Conservation (phyloP, 2,888 invertebrate genomes). For the Sericinus montela region DNA sequence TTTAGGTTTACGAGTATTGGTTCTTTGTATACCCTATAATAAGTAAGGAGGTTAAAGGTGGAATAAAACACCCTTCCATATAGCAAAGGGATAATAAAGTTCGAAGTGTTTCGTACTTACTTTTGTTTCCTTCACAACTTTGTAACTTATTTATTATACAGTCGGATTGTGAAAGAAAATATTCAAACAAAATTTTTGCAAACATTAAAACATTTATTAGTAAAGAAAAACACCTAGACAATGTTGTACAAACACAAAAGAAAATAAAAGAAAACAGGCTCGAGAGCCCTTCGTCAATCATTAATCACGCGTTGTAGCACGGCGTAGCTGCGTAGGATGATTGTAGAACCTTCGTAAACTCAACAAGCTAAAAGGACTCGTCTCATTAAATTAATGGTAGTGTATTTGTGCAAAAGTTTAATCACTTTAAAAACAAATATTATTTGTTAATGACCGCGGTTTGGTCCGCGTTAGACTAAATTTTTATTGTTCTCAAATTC, state of each 20-base stretch:
- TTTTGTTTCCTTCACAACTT: too few species aligned
- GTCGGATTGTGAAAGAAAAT: too few species aligned
- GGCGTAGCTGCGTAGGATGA: conserved; percentile 18
- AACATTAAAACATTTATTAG: background rate
- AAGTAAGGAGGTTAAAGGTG: background rate
- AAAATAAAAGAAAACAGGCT: background rate
- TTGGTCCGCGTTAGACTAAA: too few species aligned
- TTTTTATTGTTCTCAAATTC: too few species aligned
- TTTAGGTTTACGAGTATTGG: conserved; percentile 9
- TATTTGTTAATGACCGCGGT: too few species aligned
- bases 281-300: background rate
- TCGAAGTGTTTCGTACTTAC: too few species aligned
- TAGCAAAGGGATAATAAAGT: too few species aligned
- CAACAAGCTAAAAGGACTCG: conserved; percentile 9
- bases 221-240: too few species aligned
- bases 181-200: too few species aligned
- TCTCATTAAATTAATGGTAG: conserved; percentile 12
- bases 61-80: too few species aligned
- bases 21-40: background rate
- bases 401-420: background rate
- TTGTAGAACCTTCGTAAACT: conserved; percentile 11
- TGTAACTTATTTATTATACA: too few species aligned
- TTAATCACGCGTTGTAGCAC: conserved; percentile 14
- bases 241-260: too few species aligned
- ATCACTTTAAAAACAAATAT: background rate